Conservation (phyloP, 2,888 invertebrate species). For the Auanema sp. region DNA sequence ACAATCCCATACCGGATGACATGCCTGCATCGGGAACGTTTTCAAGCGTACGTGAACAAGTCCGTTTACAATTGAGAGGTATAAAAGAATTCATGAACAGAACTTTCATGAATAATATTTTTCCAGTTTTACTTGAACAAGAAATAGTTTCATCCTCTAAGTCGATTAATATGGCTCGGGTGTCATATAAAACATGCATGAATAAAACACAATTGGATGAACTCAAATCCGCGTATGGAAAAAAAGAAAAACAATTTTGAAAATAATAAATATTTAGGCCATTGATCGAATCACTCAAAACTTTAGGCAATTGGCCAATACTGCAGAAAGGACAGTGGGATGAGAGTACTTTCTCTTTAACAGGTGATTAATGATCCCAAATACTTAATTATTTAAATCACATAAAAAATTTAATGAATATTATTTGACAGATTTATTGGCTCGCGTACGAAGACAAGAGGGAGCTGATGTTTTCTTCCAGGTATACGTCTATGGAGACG, state of each 20-base stretch:
- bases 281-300: constrained; percentile 39
- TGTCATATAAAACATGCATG: constrained; percentile 55
- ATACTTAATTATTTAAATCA: neutral
- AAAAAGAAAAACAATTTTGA: neutral
- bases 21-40: constrained; percentile 57
- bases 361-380: constrained; percentile 16
- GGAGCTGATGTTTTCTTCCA: constrained; percentile 60
- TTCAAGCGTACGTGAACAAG: constrained; percentile 58
- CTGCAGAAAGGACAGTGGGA: constrained; percentile 27
- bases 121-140: constrained; percentile 54
- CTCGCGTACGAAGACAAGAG: constrained; percentile 29
- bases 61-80: constrained; percentile 54
- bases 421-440: constrained; percentile 24
- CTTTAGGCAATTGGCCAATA: constrained; percentile 60
- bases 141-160: constrained; percentile 41
- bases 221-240: constrained; percentile 36
- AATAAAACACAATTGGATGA: constrained; percentile 49
- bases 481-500: constrained; percentile 61
- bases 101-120: too few species aligned
- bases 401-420: too few species aligned
- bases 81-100: neutral
- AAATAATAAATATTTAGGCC: constrained; percentile 24
- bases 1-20: constrained; percentile 53
- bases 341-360: constrained; percentile 27
- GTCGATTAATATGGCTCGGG: constrained; percentile 57